Evolutionary conservation across 2,797 vertebrate genomes (phyloP).

Genomic region (Anableps anableps): DNA sequence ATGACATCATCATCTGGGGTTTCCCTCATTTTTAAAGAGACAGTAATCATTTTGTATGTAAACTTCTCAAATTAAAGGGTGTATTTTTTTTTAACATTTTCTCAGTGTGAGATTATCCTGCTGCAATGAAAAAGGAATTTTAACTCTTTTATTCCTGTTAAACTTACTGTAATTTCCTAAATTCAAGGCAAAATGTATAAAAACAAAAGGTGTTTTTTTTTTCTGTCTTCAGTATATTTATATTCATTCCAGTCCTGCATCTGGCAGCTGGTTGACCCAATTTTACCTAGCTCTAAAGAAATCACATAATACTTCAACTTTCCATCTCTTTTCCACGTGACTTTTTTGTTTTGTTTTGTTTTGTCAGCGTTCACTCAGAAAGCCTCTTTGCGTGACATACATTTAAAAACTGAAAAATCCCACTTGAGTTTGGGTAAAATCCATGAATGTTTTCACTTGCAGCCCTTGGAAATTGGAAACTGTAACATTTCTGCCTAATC

Average conservation of each 20-base stretch:
- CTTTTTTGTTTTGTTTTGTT: conserved; percentile 38
- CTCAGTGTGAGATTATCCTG: too few relatives aligned
- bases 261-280: conserved; percentile 13
- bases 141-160: background rate
- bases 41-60: too few relatives aligned
- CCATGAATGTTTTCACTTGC: conserved; percentile 51
- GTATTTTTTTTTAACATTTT: background rate
- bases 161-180: background rate
- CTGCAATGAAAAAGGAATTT: too few relatives aligned
- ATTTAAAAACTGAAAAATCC: conserved; percentile 59
- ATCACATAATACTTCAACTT: conserved; percentile 29
- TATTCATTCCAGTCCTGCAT: background rate
- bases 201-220: background rate
- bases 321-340: conserved; percentile 39
- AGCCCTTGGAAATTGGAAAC: conserved; percentile 42
- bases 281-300: conserved; percentile 23
- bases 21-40: too few relatives aligned
- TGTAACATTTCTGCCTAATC: conserved; percentile 60
- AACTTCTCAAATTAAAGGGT: background rate
- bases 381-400: conserved; percentile 36
- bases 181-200: background rate
- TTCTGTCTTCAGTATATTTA: background rate
- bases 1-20: too few relatives aligned
- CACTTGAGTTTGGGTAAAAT: conserved; percentile 34
- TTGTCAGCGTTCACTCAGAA: conserved; percentile 27